A percentile compares a stretch with the other conserved stretches of the same genome.
These are phyloP conservation scores for Campoletis sonorensis DNA, from an alignment of 1,140 invertebrate species.

Conservation along the genomic window DNA sequence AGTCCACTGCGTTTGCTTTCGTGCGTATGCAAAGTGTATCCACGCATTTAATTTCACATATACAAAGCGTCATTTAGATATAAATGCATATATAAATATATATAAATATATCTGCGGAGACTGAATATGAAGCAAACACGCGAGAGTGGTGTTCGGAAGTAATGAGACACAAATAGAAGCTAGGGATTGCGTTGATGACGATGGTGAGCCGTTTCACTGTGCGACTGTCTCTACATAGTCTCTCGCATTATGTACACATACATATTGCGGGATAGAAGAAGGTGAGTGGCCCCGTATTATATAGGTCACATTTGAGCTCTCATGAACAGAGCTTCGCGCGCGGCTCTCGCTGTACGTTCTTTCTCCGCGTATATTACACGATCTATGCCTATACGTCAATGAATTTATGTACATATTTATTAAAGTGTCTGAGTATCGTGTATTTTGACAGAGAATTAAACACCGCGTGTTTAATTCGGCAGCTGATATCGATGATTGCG, in stretches of 20 bases:
- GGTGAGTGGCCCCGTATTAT: conserved; percentile 67
- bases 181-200: conserved; percentile 40
- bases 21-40: not conserved
- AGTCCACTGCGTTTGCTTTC: not conserved
- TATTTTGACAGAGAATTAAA: too few relatives aligned
- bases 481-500: too few relatives aligned
- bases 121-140: not conserved
- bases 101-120: too few relatives aligned
- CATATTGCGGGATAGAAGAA: conserved; percentile 39
- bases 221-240: not conserved
- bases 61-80: too few relatives aligned
- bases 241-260: too few relatives aligned
- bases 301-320: conserved; percentile 65
- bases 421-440: too few relatives aligned
- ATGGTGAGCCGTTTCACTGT: conserved; percentile 3
- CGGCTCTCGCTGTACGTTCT: conserved; percentile 9
- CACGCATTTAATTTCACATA: too few relatives aligned
- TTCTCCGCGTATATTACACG: conserved; percentile 8
- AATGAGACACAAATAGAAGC: conserved; percentile 49
- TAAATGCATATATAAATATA: too few relatives aligned
- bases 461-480: too few relatives aligned
- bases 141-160: conserved; percentile 40
- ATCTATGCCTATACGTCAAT: not conserved
- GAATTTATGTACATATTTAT: too few relatives aligned
- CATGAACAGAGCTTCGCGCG: conserved; percentile 33